Evolutionary conservation across 2,113 vertebrate genomes (phyloP).

Genomic region (Crotalus viridis): DNA sequence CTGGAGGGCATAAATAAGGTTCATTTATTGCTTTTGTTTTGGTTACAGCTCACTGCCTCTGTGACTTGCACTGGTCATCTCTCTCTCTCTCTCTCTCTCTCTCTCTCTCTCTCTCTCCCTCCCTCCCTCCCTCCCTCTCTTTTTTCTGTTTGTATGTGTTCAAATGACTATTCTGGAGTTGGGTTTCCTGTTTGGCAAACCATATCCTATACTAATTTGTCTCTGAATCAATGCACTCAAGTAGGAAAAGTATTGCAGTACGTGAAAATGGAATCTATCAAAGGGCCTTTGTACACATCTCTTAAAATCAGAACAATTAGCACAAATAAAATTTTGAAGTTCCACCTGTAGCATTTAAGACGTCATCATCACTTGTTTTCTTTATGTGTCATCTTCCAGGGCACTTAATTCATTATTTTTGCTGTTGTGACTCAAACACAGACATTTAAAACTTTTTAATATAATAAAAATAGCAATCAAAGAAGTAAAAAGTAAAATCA

Average conservation of each 20-base stretch:
- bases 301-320: slow-evolving; percentile 16
- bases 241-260: background rate
- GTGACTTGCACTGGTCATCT: background rate
- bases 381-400: background rate
- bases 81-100: too few relatives aligned
- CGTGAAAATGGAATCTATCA: background rate
- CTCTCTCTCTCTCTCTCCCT: too few relatives aligned
- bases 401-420: background rate
- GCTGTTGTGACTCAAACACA: background rate
- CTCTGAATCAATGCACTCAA: background rate
- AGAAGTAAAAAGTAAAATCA: background rate
- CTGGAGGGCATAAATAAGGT: background rate
- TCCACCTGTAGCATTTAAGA: slow-evolving; percentile 25
- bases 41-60: slow-evolving; percentile 7
- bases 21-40: slow-evolving; percentile 37
- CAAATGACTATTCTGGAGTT: background rate
- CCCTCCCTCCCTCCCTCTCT: fast-evolving
- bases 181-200: background rate
- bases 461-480: background rate
- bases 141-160: background rate
- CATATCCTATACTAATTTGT: background rate
- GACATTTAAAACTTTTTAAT: background rate
- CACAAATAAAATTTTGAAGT: background rate
- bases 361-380: background rate
- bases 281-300: slow-evolving; percentile 8